A percentile compares a stretch with the other conserved stretches of the same genome.
phyloP scores from a whole-genome alignment of 2,888 invertebrate genomes.

The Diloba caeruleocephala region DNA sequence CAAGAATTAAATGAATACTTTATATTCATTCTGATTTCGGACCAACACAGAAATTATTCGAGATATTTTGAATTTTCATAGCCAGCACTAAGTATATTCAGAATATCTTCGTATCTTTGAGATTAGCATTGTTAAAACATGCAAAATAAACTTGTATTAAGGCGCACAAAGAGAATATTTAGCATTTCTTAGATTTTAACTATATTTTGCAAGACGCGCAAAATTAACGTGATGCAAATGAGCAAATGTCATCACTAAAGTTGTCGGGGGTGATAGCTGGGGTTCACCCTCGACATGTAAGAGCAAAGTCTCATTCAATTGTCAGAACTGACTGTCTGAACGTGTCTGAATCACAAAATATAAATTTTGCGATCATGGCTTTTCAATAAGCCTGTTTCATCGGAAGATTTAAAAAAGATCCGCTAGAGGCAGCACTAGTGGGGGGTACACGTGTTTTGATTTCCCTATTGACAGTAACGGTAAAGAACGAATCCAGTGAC shows the following conservation, averaged over 20 bases:
- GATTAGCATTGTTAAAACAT: background rate
- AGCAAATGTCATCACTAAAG: slow-evolving; percentile 2
- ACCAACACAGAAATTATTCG: slow-evolving; percentile 19
- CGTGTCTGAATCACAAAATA: too few relatives aligned
- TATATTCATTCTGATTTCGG: background rate
- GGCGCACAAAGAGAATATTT: slow-evolving; percentile 4
- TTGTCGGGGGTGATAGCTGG: too few relatives aligned
- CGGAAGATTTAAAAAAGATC: too few relatives aligned
- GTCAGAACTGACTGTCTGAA: too few relatives aligned
- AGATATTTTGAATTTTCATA: slow-evolving; percentile 16
- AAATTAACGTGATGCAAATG: background rate
- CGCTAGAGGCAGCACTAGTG: too few relatives aligned
- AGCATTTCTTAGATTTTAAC: background rate
- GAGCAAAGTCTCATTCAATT: too few relatives aligned
- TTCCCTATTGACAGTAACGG: too few relatives aligned
- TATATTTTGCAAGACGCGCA: background rate
- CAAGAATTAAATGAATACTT: slow-evolving; percentile 1
- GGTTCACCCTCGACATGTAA: too few relatives aligned
- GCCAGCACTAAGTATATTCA: slow-evolving; percentile 16
- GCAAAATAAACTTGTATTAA: slow-evolving; percentile 10
- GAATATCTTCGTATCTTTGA: slow-evolving; percentile 3
- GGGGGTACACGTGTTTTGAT: too few relatives aligned
- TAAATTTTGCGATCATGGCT: too few relatives aligned
- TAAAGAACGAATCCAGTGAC: too few relatives aligned
- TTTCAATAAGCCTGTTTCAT: too few relatives aligned